Evolutionary conservation across 1,140 invertebrate genomes (phyloP).

Genomic region (Colletes latitarsis): DNA sequence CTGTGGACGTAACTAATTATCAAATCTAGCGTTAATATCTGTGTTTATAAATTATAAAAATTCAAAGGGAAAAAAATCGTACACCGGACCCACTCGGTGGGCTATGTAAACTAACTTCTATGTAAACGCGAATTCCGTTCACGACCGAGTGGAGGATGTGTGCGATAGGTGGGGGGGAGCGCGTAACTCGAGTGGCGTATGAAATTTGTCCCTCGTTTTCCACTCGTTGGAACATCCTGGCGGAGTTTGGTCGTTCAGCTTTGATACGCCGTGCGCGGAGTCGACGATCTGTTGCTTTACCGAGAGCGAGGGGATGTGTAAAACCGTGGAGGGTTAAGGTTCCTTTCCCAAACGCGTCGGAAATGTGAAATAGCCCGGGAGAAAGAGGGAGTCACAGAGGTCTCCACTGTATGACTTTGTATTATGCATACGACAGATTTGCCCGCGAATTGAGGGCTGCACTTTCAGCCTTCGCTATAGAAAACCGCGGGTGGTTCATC

Average conservation of each 20-base stretch:
- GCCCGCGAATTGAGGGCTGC: conserved; percentile 50
- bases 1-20: no score
- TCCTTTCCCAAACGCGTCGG: conserved; percentile 9
- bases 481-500: not conserved
- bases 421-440: conserved; percentile 67
- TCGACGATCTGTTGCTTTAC: not conserved
- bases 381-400: conserved; percentile 1
- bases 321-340: conserved; percentile 15
- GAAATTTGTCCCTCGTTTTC: not conserved
- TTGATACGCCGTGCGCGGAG: not conserved
- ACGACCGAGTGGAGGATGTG: no score
- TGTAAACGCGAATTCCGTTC: no score
- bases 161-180: no score
- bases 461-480: conserved; percentile 24
- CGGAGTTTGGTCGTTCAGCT: no score
- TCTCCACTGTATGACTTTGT: conserved; percentile 27
- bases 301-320: not conserved
- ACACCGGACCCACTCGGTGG: no score
- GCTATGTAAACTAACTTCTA: no score
- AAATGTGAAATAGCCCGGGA: conserved; percentile 9
- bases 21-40: no score
- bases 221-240: no score
- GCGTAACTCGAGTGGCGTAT: no score
- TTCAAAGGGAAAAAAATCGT: no score
- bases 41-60: no score